These are phyloP conservation scores for Fopius arisanus DNA, from an alignment of 1,140 invertebrate genomes.

Conservation along the genomic window DNA sequence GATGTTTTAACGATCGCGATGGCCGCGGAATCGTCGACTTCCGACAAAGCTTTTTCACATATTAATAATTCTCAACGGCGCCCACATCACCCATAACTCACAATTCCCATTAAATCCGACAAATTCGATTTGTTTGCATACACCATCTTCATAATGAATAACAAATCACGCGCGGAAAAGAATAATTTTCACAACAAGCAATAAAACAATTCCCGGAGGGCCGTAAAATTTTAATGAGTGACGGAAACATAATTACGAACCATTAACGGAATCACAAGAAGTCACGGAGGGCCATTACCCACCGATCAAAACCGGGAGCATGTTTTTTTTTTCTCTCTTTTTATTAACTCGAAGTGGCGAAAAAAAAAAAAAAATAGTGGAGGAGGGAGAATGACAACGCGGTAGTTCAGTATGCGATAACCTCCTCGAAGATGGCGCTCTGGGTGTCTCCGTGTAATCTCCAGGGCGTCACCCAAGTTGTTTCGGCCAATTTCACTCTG, in stretches of 20 bases:
- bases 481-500: too few species aligned
- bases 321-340: background rate
- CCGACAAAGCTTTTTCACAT: too few species aligned
- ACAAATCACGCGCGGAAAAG: background rate
- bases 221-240: background rate
- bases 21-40: too few species aligned
- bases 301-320: background rate
- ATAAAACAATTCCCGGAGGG: background rate
- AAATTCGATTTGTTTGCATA: background rate
- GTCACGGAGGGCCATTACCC: background rate
- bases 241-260: background rate
- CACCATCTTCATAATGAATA: background rate
- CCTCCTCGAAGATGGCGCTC: constrained; percentile 56
- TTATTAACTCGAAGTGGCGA: background rate
- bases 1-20: too few species aligned
- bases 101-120: too few species aligned
- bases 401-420: constrained; percentile 34
- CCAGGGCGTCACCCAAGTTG: constrained; percentile 38
- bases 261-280: background rate
- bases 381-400: constrained; percentile 18
- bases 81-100: too few species aligned
- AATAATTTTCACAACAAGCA: background rate
- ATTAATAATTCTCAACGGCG: too few species aligned
- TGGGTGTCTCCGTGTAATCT: constrained; percentile 50
- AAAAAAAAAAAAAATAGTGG: constrained; percentile 16